These are phyloP conservation scores for Australoheros facetus DNA, from an alignment of 2,797 vertebrate genomes.

Conservation along the genomic window DNA sequence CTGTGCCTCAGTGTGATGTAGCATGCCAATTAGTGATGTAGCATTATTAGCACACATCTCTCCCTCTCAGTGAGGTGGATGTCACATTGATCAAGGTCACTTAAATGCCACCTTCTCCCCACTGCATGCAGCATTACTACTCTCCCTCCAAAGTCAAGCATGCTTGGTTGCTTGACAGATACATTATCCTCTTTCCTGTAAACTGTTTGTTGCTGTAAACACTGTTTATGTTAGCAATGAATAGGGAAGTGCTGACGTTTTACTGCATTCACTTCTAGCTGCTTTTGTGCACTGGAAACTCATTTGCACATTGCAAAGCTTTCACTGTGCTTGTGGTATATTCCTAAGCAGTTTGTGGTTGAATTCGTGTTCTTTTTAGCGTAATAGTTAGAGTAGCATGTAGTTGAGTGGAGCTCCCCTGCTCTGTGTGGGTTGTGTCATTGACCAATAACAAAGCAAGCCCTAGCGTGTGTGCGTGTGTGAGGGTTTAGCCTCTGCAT, in stretches of 20 bases:
- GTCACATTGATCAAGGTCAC: conserved; percentile 15
- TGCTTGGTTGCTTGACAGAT: conserved; percentile 25
- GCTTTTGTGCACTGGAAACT: conserved; percentile 33
- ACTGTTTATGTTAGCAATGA: not conserved
- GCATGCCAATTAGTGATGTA: conserved; percentile 35
- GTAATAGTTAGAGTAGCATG: conserved; percentile 37
- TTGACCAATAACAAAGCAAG: conserved; percentile 54
- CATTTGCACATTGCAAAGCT: conserved; percentile 36
- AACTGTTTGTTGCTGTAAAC: conserved; percentile 16
- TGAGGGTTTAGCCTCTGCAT: conserved; percentile 68
- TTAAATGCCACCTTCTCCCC: conserved; percentile 7
- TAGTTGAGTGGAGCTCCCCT: conserved; percentile 24
- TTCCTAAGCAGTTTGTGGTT: not conserved
- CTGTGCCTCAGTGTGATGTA: conserved; percentile 34
- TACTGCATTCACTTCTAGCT: conserved; percentile 1
- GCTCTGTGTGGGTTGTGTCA: conserved; percentile 31
- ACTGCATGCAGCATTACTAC: conserved; percentile 47
- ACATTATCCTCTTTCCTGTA: conserved; percentile 22
- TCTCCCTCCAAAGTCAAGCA: conserved; percentile 15
- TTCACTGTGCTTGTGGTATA: conserved; percentile 1
- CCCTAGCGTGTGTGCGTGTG: conserved; percentile 20
- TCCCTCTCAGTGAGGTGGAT: not conserved
- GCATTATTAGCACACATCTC: conserved; percentile 38
- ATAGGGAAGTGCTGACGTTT: not conserved
- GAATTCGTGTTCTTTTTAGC: conserved; percentile 13